These are phyloP conservation scores for Andrena haemorrhoa DNA, from an alignment of 2,888 invertebrate species.

Conservation along the genomic window DNA sequence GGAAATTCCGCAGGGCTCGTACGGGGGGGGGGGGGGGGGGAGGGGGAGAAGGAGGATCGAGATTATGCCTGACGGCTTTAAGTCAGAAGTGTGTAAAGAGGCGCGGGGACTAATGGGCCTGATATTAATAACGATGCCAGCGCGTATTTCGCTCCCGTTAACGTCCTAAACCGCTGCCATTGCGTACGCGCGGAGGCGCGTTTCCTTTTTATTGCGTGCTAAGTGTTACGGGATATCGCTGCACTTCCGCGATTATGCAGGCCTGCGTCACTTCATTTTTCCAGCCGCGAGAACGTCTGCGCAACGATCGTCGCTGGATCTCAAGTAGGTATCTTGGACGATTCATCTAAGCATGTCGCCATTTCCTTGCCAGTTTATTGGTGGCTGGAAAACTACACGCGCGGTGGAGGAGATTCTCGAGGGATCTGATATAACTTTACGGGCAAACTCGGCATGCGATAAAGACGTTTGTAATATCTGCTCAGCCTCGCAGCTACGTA, in stretches of 20 bases:
- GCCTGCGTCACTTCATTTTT: constrained; percentile 27
- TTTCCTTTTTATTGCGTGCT: constrained; percentile 55
- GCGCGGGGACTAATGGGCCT: constrained; percentile 40
- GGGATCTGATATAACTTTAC: neutral
- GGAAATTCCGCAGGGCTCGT: constrained; percentile 43
- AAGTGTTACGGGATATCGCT: constrained; percentile 20
- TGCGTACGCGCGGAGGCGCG: constrained; percentile 16
- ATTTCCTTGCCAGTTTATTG: neutral
- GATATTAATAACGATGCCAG: constrained; percentile 46
- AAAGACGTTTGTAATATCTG: no score
- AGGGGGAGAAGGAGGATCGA: constrained; percentile 16
- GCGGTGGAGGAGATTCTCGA: no score
- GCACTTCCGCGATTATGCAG: constrained; percentile 26
- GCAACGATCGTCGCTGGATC: neutral
- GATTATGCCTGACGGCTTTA: constrained; percentile 28
- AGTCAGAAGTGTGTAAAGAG: constrained; percentile 33
- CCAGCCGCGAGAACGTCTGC: constrained; percentile 10
- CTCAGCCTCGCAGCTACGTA: no score
- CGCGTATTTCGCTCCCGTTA: constrained; percentile 42
- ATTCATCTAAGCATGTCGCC: neutral
- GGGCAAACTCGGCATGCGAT: no score
- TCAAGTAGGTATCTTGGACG: neutral
- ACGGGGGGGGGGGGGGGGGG: neutral
- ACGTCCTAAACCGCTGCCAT: constrained; percentile 32
- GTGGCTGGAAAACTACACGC: neutral